Evolutionary conservation across 2,113 vertebrate species (phyloP).

Genomic region (Eurystomus gularis): DNA sequence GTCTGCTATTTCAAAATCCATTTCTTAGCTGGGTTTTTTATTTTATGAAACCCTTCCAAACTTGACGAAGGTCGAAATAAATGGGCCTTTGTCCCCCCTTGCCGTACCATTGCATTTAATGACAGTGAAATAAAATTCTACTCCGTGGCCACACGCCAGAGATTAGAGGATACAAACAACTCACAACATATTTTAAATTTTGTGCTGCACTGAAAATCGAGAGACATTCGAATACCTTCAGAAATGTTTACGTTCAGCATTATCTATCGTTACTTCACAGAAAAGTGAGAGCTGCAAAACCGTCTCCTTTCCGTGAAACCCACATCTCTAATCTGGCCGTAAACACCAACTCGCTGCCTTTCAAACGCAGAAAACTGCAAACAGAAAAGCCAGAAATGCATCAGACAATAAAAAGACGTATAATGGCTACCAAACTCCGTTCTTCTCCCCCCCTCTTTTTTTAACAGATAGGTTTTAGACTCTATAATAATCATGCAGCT

Average conservation of each 20-base stretch:
- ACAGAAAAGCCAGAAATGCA: slow-evolving; percentile 31
- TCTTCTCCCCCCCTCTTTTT: slow-evolving; percentile 64
- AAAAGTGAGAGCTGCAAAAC: not conserved
- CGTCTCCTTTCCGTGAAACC: not conserved
- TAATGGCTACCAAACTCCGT: slow-evolving; percentile 76
- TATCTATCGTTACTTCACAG: fast-evolving
- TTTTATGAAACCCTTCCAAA: slow-evolving; percentile 5
- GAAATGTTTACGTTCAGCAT: not conserved
- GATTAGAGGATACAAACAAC: not conserved
- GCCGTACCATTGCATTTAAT: not conserved
- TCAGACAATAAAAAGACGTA: slow-evolving; percentile 56
- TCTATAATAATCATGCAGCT: slow-evolving; percentile 77
- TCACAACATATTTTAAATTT: not conserved
- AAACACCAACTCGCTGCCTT: slow-evolving; percentile 34
- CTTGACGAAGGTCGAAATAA: slow-evolving; percentile 13
- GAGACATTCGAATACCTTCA: not conserved
- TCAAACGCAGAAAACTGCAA: not conserved
- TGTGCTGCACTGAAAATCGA: not conserved
- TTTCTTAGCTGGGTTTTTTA: not conserved
- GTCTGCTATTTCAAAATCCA: not conserved
- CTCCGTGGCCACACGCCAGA: not conserved
- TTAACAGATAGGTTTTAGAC: slow-evolving; percentile 70
- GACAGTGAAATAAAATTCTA: not conserved
- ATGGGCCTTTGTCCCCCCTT: not conserved
- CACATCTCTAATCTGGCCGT: not conserved